Percentiles rank a stretch among this genome's conserved stretches.
Conservation (phyloP, 1,140 invertebrate genomes). For the Hydropsyche tenuis region DNA sequence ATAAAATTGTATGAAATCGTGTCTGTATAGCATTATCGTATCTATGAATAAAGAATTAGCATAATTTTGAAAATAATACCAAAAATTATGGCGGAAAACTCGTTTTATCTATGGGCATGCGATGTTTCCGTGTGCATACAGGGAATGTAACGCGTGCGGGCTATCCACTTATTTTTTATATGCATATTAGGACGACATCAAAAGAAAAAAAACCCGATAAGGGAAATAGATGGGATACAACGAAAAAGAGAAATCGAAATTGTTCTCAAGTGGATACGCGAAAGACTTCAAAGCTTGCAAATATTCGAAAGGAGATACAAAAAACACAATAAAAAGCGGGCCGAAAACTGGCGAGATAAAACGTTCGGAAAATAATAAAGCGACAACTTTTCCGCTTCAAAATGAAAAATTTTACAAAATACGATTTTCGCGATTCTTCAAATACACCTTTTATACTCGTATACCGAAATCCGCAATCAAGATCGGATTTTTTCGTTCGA, state of each 20-base stretch:
- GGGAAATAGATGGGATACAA: conserved; percentile 26
- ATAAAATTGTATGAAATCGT: no score
- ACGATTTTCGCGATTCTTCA: neutral
- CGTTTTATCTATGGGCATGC: no score
- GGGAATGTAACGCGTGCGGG: conserved; percentile 1
- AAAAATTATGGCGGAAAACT: no score
- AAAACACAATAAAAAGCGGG: neutral
- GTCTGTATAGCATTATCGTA: no score
- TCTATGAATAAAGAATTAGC: no score
- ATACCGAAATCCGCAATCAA: neutral
- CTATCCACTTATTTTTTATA: conserved; percentile 27
- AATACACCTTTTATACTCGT: neutral
- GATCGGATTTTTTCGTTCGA: neutral
- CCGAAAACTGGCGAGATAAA: neutral
- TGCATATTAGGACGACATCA: conserved; percentile 24
- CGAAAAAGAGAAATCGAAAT: conserved; percentile 10
- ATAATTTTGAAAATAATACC: no score
- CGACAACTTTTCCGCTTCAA: neutral
- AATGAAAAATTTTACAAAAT: neutral
- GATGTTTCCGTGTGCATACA: neutral
- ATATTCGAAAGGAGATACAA: neutral
- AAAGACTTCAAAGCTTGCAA: conserved; percentile 22
- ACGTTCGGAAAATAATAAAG: no score
- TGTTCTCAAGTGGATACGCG: conserved; percentile 23
- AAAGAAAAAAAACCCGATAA: conserved; percentile 19